Base-by-base conservation (phyloP, 2,888 invertebrate species). In the Mantis religiosa region DNA sequence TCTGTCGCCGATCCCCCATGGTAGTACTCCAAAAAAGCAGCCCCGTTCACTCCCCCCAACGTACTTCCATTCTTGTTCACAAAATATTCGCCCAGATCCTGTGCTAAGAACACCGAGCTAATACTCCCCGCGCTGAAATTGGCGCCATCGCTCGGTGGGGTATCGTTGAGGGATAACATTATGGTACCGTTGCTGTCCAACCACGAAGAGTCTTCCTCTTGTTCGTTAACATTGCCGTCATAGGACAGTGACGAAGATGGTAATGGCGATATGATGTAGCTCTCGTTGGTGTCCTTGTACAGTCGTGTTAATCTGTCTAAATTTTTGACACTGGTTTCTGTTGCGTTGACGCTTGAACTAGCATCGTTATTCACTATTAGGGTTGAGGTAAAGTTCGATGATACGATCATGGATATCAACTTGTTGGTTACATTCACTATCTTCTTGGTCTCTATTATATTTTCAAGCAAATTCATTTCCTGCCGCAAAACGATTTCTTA, bases 61-160 rank as follows among this genome's bases (percentile, higher is more conserved):
- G 82, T 87, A 87, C 82, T 87, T 8, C 83, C 20, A 28, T 89
- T 88, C 30, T 83, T 89, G 28, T 89, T 87, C 8, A 88, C 30
- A 71, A 89, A 89, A 81, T 89, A 89, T 3, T 89, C 89, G 28
- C 89, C 85, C 71, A 89, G 41, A 41, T 89, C 89, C 82, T 88
- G 87, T 25, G 85, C 54, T 14, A 89, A 30, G 15, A 88, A 85
- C 28, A 71, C 88, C 20, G 54, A 71, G 54, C 54, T 25, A 20
- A 71, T 15, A 20, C 25, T 20, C 6, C 54, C 54, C 25, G 54
- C 20, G 54, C 54, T 71, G 25, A 71, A 71, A 71, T 71, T 71
- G 15, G 54, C 25, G 54, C 54, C 54, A 15, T 71, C 54, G 54
- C 54, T 71, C 20, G 20, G 3, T 25, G 25, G 54, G 25, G 20